Base-by-base conservation (phyloP, 1,140 invertebrate species). In the Adelges cooleyi region DNA sequence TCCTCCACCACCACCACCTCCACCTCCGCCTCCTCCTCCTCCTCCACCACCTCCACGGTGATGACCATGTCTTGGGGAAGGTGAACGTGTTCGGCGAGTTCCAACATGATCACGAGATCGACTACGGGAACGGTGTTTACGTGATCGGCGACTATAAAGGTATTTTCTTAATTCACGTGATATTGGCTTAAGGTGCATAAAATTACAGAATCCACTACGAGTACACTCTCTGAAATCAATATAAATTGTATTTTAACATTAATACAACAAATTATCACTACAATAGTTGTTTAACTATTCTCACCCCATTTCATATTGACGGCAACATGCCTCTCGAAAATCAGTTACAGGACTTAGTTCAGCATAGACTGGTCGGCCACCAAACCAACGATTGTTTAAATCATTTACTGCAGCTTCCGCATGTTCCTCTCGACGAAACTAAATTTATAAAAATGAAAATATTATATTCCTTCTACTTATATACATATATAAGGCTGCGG, bases 121-220 rank as follows among this genome's bases (percentile, higher is more conserved):
- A 67, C 69, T 69, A 42, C 69, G 70, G 15, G 56, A 62, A 15
- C 56, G 56, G 33, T 62, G 56, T 40, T 69, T 54, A 59, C 68
- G 59, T 33, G 36, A 59, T 25, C 77, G 74, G 42, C 83, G 74
- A 38, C 82, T 82, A 73, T 85, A 85, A n/a, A 86, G 71, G 71
- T 88, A 94, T 73, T 92, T 81, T 66, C 93, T 80, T 25, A 98
- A 75, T 73, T 94, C 92, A 69, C 93, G 78, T 0, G 94, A 97
- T 71, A 99, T 98, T 42, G 95, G 95, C 74, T 98, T 98, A 73
- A 99, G 79, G 75, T 99, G 96, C 96, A 99, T 99, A 75, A 99
- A 99, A 78, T 99, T 99, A 76, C 96, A 99, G 77, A 99, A 99
- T 49, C 95, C 96, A 73, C 93, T 95, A 65, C 96, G 80, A 1